A percentile compares a stretch with the other conserved stretches of the same genome.
phyloP scores from a whole-genome alignment of 2,797 vertebrate genomes.

The Salarias fasciatus region DNA sequence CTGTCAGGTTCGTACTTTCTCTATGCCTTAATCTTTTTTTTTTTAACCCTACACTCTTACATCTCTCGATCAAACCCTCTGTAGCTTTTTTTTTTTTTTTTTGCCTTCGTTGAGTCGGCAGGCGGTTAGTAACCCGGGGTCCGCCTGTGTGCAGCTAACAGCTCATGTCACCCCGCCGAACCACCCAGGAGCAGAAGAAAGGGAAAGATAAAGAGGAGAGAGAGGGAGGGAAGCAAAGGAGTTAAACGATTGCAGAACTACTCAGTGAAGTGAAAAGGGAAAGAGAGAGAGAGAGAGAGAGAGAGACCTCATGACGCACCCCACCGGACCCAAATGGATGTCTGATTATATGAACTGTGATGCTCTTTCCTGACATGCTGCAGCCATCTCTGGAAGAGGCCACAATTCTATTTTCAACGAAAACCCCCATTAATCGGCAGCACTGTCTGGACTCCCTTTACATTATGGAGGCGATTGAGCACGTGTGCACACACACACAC shows the following conservation, averaged over 20 bases:
- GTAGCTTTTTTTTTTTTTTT: conserved; percentile 37
- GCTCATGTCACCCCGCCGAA: conserved; percentile 73
- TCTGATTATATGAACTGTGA: conserved; percentile 72
- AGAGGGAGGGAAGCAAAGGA: conserved; percentile 64
- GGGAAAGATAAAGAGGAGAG: conserved; percentile 73
- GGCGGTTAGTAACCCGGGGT: conserved; percentile 55
- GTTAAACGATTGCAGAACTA: conserved; percentile 76
- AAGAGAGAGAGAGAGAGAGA: conserved; percentile 44
- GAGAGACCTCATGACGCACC: conserved; percentile 67
- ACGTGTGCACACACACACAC: no score
- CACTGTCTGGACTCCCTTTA: conserved; percentile 41
- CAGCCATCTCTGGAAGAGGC: conserved; percentile 67
- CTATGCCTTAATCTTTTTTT: conserved; percentile 34
- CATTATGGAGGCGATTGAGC: conserved; percentile 38
- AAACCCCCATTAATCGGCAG: conserved; percentile 21
- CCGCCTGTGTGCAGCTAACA: conserved; percentile 67
- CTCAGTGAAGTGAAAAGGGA: conserved; percentile 47
- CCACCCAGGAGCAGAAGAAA: conserved; percentile 81
- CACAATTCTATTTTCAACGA: conserved; percentile 61
- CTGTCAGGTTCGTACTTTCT: conserved; percentile 53
- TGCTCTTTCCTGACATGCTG: conserved; percentile 59
- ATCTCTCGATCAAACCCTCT: conserved; percentile 47
- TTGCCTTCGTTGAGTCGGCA: conserved; percentile 51
- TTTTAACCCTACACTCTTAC: conserved; percentile 3
- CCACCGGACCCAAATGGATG: conserved; percentile 68